Evolutionary conservation across 2,888 invertebrate genomes (phyloP), one percentile per base, ranked within the genome.

Genomic region (Thymelicus sylvestris): DNA sequence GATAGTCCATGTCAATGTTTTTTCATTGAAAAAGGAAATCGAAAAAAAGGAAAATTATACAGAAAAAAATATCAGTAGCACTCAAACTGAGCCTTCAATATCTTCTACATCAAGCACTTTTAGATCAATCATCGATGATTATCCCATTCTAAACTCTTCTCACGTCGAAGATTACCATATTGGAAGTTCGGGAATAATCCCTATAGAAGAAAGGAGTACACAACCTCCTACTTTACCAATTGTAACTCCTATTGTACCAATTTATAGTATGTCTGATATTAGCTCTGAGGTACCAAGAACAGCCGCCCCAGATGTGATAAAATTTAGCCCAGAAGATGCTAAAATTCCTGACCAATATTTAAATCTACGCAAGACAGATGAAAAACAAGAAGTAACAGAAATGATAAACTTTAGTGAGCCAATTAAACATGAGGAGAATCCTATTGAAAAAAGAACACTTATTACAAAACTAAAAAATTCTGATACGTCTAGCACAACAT

Each of bases 1-100:
- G 90, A 90, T 96, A 77, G 93, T 96, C 6, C 95, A 96, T 73
- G 85, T 96, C n/a, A 96, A 96, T 85, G 86, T 96, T 8, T 96
- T 95, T 79, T 95, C 94, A 67, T 95, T 92, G 64, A 93, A 89
- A 72, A 94, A 66, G 72, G 82, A 60, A 77, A 81, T 55, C 19
- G 75, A 83, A 72, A 79, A 80, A 69, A 74, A 12, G 31, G 10
- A 75, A 74, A 60, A 74, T 72, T 47, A 65, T 7, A 79, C 48
- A 8, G 74, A 76, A 72, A 55, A 73, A 73, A 61, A 68, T 59
- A 78, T 78, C 13, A 75, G 78, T 38, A 81, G 13, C 31, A 61
- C 50, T 6, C 13, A 50, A 12, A 41, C 78, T 19, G 75, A 75
- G 6, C 76, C 72, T 41, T 66, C 76, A 8, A 55, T 74, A 59